phyloP scores from a whole-genome alignment of 2,888 invertebrate species.

The Drosophila testacea region DNA sequence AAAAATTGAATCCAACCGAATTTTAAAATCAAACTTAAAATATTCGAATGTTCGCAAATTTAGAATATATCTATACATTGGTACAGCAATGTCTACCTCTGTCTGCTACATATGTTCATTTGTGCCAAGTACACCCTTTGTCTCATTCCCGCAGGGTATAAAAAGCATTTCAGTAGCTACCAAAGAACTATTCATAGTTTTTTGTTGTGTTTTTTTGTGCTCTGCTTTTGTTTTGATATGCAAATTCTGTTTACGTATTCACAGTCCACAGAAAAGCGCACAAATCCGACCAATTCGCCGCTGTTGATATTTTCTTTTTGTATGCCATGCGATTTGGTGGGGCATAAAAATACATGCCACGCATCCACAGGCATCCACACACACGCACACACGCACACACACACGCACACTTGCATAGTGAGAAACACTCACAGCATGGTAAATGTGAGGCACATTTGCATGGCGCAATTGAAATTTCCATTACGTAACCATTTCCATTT shows the following conservation, averaged over 20 bases:
- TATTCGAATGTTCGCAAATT: too few species aligned
- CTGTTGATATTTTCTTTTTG: slow-evolving; percentile 24
- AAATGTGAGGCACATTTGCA: slow-evolving; percentile 33
- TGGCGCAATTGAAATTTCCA: slow-evolving; percentile 28
- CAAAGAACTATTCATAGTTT: slow-evolving; percentile 34
- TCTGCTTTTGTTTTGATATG: slow-evolving; percentile 70
- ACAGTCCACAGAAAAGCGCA: slow-evolving; percentile 19
- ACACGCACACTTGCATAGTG: neutral
- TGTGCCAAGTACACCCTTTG: neutral
- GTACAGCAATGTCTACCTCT: too few species aligned
- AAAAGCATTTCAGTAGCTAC: neutral
- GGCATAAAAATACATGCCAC: slow-evolving; percentile 48
- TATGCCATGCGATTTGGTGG: slow-evolving; percentile 34
- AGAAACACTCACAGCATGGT: neutral
- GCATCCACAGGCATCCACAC: neutral
- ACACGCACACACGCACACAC: slow-evolving; percentile 3
- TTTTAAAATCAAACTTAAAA: too few species aligned
- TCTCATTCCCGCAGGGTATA: neutral
- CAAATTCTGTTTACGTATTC: slow-evolving; percentile 66
- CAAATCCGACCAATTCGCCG: slow-evolving; percentile 55
- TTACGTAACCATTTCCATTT: slow-evolving; percentile 51
- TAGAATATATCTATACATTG: too few species aligned
- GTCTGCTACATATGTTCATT: too few species aligned
- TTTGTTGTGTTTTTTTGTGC: slow-evolving; percentile 12
- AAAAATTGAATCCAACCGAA: too few species aligned